Conservation (phyloP, 2,888 invertebrate species). For the Parnassius orleans region DNA sequence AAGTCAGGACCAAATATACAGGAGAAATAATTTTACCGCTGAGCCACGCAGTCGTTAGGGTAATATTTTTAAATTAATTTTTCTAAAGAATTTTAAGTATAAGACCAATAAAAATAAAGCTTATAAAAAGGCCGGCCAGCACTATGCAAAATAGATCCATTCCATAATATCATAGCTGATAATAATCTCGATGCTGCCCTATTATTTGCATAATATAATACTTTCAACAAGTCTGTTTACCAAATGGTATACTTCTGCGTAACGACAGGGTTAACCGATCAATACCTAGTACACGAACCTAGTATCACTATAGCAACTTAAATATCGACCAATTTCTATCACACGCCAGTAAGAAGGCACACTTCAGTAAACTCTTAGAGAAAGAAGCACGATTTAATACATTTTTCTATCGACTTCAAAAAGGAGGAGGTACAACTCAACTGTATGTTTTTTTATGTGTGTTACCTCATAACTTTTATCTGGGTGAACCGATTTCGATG, state of each 20-base stretch:
- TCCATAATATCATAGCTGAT: slow-evolving; percentile 21
- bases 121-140: slow-evolving; percentile 8
- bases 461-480: too few species aligned
- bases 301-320: slow-evolving; percentile 38
- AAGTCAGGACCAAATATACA: too few species aligned
- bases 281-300: slow-evolving; percentile 20
- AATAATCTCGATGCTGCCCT: slow-evolving; percentile 29
- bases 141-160: slow-evolving; percentile 24
- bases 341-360: background rate
- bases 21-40: too few species aligned
- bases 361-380: too few species aligned
- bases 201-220: slow-evolving; percentile 22
- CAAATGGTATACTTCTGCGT: slow-evolving; percentile 6
- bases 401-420: too few species aligned
- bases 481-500: too few species aligned
- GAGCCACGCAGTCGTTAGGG: too few species aligned
- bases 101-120: background rate
- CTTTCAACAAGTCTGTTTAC: slow-evolving; percentile 15
- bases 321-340: slow-evolving; percentile 30
- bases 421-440: too few species aligned
- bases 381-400: too few species aligned
- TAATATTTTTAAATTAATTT: too few species aligned
- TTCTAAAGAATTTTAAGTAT: background rate
- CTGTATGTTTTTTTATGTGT: too few species aligned
- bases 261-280: slow-evolving; percentile 6